A percentile compares a stretch with the other conserved stretches of the same genome.
Conservation (phyloP, 2,888 invertebrate genomes). For the Plebejus anna region DNA sequence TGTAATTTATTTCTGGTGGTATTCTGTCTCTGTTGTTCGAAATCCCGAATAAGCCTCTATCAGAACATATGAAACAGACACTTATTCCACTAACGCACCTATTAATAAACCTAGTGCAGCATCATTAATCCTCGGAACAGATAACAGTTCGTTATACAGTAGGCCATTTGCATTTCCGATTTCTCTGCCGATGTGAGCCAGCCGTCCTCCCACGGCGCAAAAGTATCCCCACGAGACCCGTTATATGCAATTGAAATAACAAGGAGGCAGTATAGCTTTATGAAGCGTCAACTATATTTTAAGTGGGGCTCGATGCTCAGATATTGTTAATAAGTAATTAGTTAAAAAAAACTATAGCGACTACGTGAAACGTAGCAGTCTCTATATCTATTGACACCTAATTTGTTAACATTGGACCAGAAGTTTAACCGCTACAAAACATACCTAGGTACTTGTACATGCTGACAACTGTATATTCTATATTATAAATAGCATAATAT, state of each 20-base stretch:
- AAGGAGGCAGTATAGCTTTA: neutral
- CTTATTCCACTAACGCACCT: neutral
- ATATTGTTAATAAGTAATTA: too few relatives aligned
- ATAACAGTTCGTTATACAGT: slow-evolving; percentile 11
- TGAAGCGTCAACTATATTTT: neutral
- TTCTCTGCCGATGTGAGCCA: slow-evolving; percentile 11
- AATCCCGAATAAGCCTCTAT: too few relatives aligned
- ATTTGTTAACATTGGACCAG: too few relatives aligned
- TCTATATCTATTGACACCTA: too few relatives aligned
- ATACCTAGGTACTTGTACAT: too few relatives aligned
- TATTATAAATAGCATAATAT: neutral
- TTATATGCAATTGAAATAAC: slow-evolving; percentile 46
- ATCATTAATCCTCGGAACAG: slow-evolving; percentile 4
- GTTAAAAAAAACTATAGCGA: too few relatives aligned
- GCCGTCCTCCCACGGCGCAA: slow-evolving; percentile 53
- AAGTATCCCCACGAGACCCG: slow-evolving; percentile 50
- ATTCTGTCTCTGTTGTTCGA: too few relatives aligned
- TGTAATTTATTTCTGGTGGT: too few relatives aligned
- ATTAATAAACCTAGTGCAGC: neutral
- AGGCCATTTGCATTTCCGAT: slow-evolving; percentile 28
- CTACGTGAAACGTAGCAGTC: too few relatives aligned
- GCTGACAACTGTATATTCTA: too few relatives aligned
- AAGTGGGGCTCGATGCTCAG: neutral
- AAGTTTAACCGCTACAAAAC: too few relatives aligned
- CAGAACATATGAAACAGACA: too few relatives aligned